Evolutionary conservation across 64 coral and sea anemone species (phyloP), one percentile per base, ranked within the genome.

Genomic region (Pocillopora damicornis): DNA sequence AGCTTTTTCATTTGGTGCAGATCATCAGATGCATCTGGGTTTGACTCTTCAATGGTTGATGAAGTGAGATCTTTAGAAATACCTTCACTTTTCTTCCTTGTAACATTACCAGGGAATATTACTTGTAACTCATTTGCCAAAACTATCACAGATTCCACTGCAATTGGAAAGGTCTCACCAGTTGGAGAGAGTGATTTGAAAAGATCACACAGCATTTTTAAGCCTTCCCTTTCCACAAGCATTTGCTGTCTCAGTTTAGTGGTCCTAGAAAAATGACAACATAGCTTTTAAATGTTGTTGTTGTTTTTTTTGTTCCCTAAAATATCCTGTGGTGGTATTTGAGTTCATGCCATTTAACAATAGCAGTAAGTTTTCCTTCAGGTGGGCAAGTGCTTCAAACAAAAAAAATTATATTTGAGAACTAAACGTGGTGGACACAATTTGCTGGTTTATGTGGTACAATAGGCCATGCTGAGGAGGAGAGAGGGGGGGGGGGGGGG

Each of bases 151-250:
- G 89, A 83, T 38, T 76, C 74, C 14, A 77, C 80, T 64, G 72
- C 89, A 34, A 17, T 83, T 37, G 80, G 75, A 22, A 90, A 84
- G 5, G 37, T 63, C 59, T 90, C 22, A 35, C 81, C 72, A 81
- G 60, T 83, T 71, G 81, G 38, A 64, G 34, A 9, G 4, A 58
- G 72, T 26, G 68, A 83, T 56, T 23, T 35, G 15, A 90, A 58
- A 25, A 84, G n/a, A 74, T 82, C 69, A 90, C 89, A 90, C 13
- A 90, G 75, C 69, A 76, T 82, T 35, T 13, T 84, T 61, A 90
- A 42, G 15, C 72, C 80, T 15, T 20, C 25, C 71, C 63, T 90
- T 30, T 83, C 74, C 13, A 83, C 74, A 80, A 90, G 59, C 79
- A 90, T 60, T 57, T 85, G 58, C 35, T 90, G 72, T 42, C 74